phyloP scores from a whole-genome alignment of 2,113 vertebrate species.

The Thalassarche chlororhynchos region DNA sequence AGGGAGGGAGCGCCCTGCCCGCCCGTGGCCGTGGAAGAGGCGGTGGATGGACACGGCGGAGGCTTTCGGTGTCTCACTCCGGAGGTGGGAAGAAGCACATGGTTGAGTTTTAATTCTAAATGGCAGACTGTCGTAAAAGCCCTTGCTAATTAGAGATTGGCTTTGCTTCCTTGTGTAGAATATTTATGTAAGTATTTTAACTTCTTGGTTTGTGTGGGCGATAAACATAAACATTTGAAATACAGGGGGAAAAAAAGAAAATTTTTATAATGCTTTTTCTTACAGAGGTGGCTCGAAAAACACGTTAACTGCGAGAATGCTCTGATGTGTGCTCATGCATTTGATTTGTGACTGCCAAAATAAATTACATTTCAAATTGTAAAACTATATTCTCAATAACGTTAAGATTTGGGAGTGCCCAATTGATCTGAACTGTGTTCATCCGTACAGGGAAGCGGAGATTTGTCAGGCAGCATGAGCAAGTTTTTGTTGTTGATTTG shows the following conservation, averaged over 20 bases:
- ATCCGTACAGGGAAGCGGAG: neutral
- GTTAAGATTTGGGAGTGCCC: neutral
- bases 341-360: neutral
- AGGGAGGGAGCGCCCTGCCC: neutral
- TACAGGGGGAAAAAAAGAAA: no score
- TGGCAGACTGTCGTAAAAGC: conserved; percentile 32
- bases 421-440: neutral
- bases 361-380: neutral
- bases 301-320: neutral
- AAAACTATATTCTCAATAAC: neutral
- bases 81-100: conserved; percentile 39
- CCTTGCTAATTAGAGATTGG: neutral
- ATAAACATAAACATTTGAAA: neutral
- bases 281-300: neutral
- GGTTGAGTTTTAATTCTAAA: conserved; percentile 40
- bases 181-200: conserved; percentile 4
- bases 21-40: neutral
- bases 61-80: neutral
- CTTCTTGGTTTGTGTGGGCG: neutral
- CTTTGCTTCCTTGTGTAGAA: neutral
- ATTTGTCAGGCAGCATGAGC: neutral
- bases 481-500: conserved; percentile 21
- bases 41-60: neutral
- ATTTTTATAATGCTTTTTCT: neutral
- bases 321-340: neutral